Evolutionary conservation across 2,113 vertebrate genomes (phyloP), one percentile per base, ranked within the genome.

Genomic region (Ursus arctos): DNA sequence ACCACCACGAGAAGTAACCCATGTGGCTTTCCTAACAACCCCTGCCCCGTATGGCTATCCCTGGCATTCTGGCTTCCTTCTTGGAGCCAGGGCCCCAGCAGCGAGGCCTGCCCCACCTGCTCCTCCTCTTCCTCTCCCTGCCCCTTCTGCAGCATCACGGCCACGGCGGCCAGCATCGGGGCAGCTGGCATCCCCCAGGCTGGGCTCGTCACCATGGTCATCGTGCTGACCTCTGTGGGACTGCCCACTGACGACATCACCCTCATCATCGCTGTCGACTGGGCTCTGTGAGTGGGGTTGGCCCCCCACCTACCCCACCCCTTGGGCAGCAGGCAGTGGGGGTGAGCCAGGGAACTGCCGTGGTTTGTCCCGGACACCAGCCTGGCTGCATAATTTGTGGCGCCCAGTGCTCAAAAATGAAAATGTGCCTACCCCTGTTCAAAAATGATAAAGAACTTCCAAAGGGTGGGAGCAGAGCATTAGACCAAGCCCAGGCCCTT

Each of bases 151-250:
- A 99, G 99, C 96, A 99, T 99, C 98, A 99, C 99, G 6, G 99
- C 99, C 31, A 99, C 99, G 0, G 99, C 99, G 2, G 99, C 99
- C 98, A 99, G 99, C 97, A 99, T 99, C 7, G 99, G 99, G 74
- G 99, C 99, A 28, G 99, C 99, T 1, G 99, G 99, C 31, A 99
- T 99, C 97, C 99, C 99, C 0, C 99, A 99, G 96, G 99, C 99
- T 3, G 99, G 99, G 51, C 99, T 99, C 1, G 99, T 99, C 96
- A 99, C 99, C 88, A 99, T 99, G 99, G 99, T 99, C 98, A 99
- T 99, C 0, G 99, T 99, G 84, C 98, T 99, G 94, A 99, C 99
- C 79, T 99, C 99, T 0, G 99, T 99, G 81, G 99, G 99, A 33
- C 99, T 99, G 96, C 99, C 99, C 26, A 99, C 99, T 0, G 99